Percentiles rank a stretch among this genome's conserved stretches.
These are phyloP conservation scores for Campaea margaritaria DNA, from an alignment of 2,888 invertebrate species.

Conservation along the genomic window DNA sequence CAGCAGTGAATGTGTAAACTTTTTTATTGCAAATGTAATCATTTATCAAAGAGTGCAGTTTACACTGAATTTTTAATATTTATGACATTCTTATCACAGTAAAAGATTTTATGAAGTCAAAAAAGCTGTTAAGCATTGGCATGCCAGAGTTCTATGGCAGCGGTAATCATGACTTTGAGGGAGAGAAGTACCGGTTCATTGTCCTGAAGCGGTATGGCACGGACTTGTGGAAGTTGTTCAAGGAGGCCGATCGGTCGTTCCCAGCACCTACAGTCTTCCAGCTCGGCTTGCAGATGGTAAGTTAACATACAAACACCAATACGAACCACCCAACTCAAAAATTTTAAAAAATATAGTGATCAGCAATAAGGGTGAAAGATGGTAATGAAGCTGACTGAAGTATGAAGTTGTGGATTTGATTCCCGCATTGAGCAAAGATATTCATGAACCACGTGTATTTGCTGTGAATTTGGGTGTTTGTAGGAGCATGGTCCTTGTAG, in stretches of 20 bases:
- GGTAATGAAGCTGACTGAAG: too few relatives aligned
- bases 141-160: conserved; percentile 94
- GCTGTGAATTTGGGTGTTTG: too few relatives aligned
- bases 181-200: conserved; percentile 93
- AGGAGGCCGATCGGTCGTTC: conserved; percentile 87
- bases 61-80: too few relatives aligned
- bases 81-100: conserved; percentile 79
- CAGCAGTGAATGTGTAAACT: too few relatives aligned
- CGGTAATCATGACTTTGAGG: conserved; percentile 92
- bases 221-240: conserved; percentile 92
- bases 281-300: conserved; percentile 93
- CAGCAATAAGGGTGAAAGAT: too few relatives aligned
- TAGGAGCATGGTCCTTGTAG: too few relatives aligned
- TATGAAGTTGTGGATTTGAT: too few relatives aligned
- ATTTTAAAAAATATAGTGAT: too few relatives aligned
- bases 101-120: conserved; percentile 87
- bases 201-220: conserved; percentile 95
- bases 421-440: too few relatives aligned
- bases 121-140: conserved; percentile 90
- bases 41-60: too few relatives aligned
- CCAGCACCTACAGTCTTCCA: conserved; percentile 91
- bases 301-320: background rate
- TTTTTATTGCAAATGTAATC: background rate
- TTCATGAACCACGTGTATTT: too few relatives aligned
- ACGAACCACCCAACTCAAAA: background rate